Conservation (phyloP, 1,140 invertebrate species). For the Heliconius melpomene region DNA sequence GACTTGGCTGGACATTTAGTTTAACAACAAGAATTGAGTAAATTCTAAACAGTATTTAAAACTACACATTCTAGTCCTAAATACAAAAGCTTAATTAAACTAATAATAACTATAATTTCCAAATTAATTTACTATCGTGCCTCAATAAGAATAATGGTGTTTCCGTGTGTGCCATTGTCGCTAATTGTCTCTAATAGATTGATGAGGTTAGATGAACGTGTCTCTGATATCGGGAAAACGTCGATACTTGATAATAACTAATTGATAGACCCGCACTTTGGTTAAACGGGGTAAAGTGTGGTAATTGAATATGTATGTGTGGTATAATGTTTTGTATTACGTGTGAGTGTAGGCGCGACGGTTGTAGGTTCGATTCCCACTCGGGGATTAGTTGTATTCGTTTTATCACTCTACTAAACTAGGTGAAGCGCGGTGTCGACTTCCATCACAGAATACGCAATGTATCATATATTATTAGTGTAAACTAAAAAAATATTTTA, state of each 20-base stretch:
- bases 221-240: constrained; percentile 9
- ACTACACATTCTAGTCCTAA: too few species aligned
- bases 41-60: background rate
- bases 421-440: too few species aligned
- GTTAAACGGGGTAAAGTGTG: background rate
- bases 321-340: background rate
- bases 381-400: too few species aligned
- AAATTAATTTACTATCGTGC: background rate
- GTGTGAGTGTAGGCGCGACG: too few species aligned
- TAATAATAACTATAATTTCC: background rate
- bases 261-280: background rate
- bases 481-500: too few species aligned
- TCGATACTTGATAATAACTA: constrained; percentile 5
- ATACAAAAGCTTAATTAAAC: background rate
- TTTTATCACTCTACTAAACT: too few species aligned
- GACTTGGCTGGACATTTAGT: too few species aligned
- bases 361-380: too few species aligned
- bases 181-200: constrained; percentile 14
- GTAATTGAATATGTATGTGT: constrained; percentile 1
- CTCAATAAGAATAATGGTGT: background rate
- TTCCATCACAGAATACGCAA: too few species aligned
- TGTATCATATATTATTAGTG: too few species aligned
- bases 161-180: background rate
- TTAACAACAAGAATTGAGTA: background rate
- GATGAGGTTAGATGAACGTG: constrained; percentile 13